Evolutionary conservation across 1,140 invertebrate genomes (phyloP).

Genomic region (Maconellicoccus hirsutus): DNA sequence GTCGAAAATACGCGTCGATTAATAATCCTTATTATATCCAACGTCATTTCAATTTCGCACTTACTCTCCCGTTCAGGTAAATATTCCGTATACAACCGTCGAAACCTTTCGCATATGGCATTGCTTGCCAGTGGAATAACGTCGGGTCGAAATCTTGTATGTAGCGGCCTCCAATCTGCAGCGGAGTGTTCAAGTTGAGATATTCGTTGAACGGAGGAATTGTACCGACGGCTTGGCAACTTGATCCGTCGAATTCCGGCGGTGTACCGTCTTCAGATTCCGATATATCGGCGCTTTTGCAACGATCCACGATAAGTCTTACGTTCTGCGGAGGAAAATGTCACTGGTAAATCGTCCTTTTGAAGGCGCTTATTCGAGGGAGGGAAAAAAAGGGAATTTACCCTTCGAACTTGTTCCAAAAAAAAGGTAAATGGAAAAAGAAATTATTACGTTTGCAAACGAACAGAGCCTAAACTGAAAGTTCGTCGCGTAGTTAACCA

Average conservation of each 20-base stretch:
- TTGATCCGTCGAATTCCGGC: conserved; percentile 71
- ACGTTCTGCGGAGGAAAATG: conserved; percentile 45
- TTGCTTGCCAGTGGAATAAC: conserved; percentile 73
- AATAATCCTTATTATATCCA: neutral
- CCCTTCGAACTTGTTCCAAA: too few species aligned
- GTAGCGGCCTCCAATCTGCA: conserved; percentile 85
- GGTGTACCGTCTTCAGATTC: conserved; percentile 78
- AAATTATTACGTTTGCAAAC: too few species aligned
- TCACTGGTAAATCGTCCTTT: too few species aligned
- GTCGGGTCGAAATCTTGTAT: conserved; percentile 74
- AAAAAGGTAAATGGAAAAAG: too few species aligned
- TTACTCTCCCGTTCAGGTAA: conserved; percentile 82
- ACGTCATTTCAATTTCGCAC: neutral
- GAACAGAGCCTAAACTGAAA: too few species aligned
- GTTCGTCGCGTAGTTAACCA: too few species aligned
- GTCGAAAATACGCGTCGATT: conserved; percentile 26
- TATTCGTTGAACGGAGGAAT: conserved; percentile 94
- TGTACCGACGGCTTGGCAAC: conserved; percentile 73
- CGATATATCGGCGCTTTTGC: conserved; percentile 70
- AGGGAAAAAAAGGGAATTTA: neutral
- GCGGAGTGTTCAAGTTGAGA: conserved; percentile 86
- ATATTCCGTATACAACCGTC: conserved; percentile 91
- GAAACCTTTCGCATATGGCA: conserved; percentile 77
- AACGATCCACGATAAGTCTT: conserved; percentile 82
- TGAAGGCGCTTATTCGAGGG: neutral